These are phyloP conservation scores for Punctoribates punctum DNA, from an alignment of 2,888 invertebrate species.

Conservation along the genomic window DNA sequence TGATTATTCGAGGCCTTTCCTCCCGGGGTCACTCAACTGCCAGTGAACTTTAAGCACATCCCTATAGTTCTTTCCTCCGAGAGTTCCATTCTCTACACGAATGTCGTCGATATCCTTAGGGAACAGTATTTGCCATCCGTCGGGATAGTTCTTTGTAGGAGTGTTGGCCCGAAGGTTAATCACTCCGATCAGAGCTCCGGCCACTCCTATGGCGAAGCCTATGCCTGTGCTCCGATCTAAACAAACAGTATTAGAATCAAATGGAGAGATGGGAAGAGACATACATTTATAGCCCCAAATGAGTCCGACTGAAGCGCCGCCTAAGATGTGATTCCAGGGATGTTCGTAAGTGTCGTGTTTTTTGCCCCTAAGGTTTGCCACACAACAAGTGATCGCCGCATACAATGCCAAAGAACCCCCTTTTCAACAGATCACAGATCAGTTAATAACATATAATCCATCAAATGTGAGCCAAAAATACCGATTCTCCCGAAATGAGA, in stretches of 20 bases:
- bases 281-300: slow-evolving; percentile 38
- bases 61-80: slow-evolving; percentile 3
- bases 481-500: slow-evolving; percentile 4
- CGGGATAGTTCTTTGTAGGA: background rate
- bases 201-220: background rate
- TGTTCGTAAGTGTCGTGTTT: slow-evolving; percentile 32
- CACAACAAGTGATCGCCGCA: slow-evolving; percentile 12
- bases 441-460: background rate
- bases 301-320: slow-evolving; percentile 40
- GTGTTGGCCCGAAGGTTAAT: background rate
- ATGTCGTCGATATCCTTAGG: background rate
- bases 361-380: slow-evolving; percentile 42
- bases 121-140: background rate
- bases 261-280: background rate
- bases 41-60: background rate
- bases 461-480: background rate
- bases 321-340: slow-evolving; percentile 27
- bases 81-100: background rate
- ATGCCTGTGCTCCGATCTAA: background rate
- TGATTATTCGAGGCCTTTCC: background rate
- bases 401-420: slow-evolving; percentile 10
- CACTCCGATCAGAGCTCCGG: background rate
- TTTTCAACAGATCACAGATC: background rate
- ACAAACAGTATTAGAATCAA: background rate
- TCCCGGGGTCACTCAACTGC: background rate